Evolutionary conservation across 1,140 invertebrate genomes (phyloP), one percentile per base, ranked within the genome.

Genomic region (Leptoteleia sp.): DNA sequence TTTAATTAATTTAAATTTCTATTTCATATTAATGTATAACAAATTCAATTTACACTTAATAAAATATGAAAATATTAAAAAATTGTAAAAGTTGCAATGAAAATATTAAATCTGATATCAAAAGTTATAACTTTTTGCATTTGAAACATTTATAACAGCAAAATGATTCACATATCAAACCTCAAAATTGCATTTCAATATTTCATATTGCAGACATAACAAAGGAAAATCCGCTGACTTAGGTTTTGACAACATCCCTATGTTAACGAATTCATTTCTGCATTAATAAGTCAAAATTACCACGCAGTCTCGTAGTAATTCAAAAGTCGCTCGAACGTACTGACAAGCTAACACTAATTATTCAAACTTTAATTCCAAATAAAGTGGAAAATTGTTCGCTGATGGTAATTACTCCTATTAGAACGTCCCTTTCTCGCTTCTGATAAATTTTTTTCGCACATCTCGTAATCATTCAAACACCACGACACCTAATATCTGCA

Each of bases 241-340:
- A n/a, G 38, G 40, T 48, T 12, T 17, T 29, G 8, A 11, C 15
- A 12, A 50, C 38, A 50, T 42, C 13, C 5, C 27, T 16, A 3
- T 17, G 35, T 42, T 17, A 64, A 52, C 52, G 35, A 27, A 40
- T 64, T 52, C 22, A 40, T 50, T 64, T 50, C 25, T 47, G n/a
- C 25, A n/a, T 52, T 64, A 64, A 64, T 64, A 50, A 42, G 13
- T 31, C 11, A 45, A 52, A 50, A 64, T 50, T 29, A 64, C n/a
- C 19, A 42, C 13, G 22, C 35, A 9, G 9, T 11, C 15, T 42
- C 1, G 0, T 7, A 22, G 3, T n/a, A 55, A 16, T 7, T 6
- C 12, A 29, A 55, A 42, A 17, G 13, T 47, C 13, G 15, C 37
- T 47, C 12, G 42, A 35, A 47, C 16, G 38, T 8, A 42, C 13